Conservation (phyloP, 2,797 vertebrate species). For the Thripadectes ignobilis region DNA sequence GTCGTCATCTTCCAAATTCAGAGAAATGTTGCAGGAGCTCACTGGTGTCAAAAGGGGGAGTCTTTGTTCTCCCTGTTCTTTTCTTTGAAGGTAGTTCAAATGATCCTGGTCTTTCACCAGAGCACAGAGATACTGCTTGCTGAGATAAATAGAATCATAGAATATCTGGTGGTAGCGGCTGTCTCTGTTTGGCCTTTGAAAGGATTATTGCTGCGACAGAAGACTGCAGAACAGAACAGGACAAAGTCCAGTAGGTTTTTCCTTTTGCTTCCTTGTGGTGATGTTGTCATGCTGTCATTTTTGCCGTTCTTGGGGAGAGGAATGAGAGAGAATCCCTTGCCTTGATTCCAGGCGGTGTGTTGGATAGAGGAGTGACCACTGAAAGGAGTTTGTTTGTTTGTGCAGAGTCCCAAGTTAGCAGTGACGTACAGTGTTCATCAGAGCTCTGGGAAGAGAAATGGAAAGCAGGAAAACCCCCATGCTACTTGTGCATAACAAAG, state of each 20-base stretch:
- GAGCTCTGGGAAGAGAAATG: not conserved
- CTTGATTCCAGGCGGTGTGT: not conserved
- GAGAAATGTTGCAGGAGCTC: constrained; percentile 30
- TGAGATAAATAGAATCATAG: not conserved
- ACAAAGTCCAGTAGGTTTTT: not conserved
- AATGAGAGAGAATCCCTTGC: not conserved
- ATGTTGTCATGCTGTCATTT: not conserved
- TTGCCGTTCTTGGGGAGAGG: not conserved
- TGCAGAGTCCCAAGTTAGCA: not conserved
- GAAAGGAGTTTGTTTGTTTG: not conserved
- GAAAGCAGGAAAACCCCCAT: not conserved
- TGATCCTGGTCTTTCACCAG: not conserved
- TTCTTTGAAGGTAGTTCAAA: not conserved
- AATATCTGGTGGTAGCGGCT: not conserved
- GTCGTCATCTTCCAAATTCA: not conserved
- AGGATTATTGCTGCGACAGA: not conserved
- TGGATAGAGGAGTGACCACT: not conserved
- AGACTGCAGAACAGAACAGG: not conserved
- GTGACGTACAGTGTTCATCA: not conserved
- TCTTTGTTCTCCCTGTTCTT: constrained; percentile 38
- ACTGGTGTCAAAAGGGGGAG: constrained; percentile 53
- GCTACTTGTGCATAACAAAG: not conserved
- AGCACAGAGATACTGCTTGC: not conserved
- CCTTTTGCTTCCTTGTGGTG: not conserved
- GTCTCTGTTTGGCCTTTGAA: not conserved